Evolutionary conservation across 2,113 vertebrate species (phyloP), one percentile per base, ranked within the genome.

Genomic region (Terrapene triunguis): DNA sequence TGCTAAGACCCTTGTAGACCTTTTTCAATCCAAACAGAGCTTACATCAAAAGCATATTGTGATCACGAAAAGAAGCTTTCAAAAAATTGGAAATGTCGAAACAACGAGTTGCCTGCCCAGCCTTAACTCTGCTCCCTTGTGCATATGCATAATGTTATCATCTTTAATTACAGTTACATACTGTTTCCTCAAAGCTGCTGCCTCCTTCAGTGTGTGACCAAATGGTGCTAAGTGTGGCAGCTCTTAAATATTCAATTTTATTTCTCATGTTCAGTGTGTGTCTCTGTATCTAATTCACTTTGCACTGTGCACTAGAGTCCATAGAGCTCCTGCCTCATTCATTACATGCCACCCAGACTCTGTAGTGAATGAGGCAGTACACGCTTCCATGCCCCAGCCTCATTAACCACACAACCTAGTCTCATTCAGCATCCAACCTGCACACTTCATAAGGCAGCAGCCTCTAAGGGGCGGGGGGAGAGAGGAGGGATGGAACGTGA

Each of bases 151-250:
- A 50, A 27, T 81, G 54, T 22, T 79, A 22, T 0, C 3, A 10
- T 88, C 29, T 5, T 29, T 62, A 0, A 0, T 27, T 54, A 16
- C 3, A 1, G 1, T 72, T 72, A 74, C 72, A 62, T 38, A 42
- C 7, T 82, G 32, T 35, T 38, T n/a, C 1, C 1, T 1, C 0
- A 1, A 54, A 57, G 82, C 1, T 1, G 0, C 59, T 47, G 44
- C 5, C 74, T n/a, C 65, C 35, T 38, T 72, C 65, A 22, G 17
- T 38, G n/a, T 38, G n/a, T 4, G 16, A 38, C n/a, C n/a, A 38
- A 72, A 38, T 22, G n/a, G 19, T 22, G 65, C 35, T 24, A 47
- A 72, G n/a, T 47, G 74, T 78, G 44, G 24, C 25, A 78, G 42
- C 42, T 27, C 74, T 47, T 78, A 24, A 47, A 47, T 44, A 78